These are phyloP conservation scores for Ornithoptera alexandrae DNA, from an alignment of 2,888 invertebrate genomes.

Conservation along the genomic window DNA sequence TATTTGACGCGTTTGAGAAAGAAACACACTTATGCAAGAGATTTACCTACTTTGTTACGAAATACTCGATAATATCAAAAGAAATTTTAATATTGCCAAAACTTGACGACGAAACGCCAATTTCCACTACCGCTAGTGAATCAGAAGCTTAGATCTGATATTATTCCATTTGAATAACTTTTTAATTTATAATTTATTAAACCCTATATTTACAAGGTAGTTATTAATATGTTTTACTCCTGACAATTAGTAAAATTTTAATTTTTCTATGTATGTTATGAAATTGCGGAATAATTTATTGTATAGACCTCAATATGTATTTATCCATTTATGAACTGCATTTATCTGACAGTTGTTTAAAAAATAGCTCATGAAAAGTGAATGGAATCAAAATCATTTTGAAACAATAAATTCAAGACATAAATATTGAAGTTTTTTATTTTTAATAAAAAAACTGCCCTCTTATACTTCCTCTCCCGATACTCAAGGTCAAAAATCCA, in stretches of 20 bases:
- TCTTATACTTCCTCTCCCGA: too few species aligned
- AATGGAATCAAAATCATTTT: background rate
- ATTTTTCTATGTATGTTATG: background rate
- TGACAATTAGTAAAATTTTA: background rate
- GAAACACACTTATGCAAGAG: conserved; percentile 96
- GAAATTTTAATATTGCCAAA: conserved; percentile 99
- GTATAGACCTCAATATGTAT: background rate
- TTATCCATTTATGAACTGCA: background rate
- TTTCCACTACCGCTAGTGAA: conserved; percentile 76
- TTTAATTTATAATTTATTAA: background rate
- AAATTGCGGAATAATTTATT: background rate
- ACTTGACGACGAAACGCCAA: conserved; percentile 86
- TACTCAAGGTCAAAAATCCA: too few species aligned
- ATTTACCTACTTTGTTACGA: conserved; percentile 98
- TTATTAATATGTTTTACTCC: background rate
- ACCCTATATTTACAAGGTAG: background rate
- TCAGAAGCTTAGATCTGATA: conserved; percentile 67
- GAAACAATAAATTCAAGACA: background rate
- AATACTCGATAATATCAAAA: conserved; percentile 98
- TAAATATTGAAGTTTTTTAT: background rate
- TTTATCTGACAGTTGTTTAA: background rate
- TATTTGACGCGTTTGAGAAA: conserved; percentile 99
- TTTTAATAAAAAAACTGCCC: background rate
- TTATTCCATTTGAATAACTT: background rate
- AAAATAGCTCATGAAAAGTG: background rate